Percentiles rank a stretch among this genome's conserved stretches.
Evolutionary conservation across 2,797 vertebrate genomes (phyloP).

Genomic region (Myotis findleyi): DNA sequence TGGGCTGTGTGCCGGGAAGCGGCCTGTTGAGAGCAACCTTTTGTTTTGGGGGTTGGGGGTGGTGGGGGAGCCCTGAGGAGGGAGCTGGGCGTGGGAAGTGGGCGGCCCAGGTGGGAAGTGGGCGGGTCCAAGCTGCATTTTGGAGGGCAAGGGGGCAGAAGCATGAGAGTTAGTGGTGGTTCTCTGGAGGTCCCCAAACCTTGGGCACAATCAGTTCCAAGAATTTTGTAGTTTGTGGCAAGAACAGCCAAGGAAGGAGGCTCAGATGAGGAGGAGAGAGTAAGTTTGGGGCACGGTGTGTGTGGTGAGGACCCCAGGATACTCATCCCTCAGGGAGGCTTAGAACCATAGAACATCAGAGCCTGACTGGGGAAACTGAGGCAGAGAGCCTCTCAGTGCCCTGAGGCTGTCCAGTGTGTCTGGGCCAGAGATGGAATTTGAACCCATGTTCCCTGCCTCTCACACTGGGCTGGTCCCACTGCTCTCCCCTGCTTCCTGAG

Average conservation of each 20-base stretch:
- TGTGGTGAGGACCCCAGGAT: background rate
- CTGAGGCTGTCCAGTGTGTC: background rate
- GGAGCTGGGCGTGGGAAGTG: background rate
- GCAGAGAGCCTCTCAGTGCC: rapidly evolving
- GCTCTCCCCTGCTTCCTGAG: background rate
- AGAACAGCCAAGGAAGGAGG: background rate
- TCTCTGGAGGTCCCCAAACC: background rate
- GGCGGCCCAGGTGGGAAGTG: background rate
- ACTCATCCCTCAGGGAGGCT: background rate
- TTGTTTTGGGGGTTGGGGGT: no score
- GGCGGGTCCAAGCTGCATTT: background rate
- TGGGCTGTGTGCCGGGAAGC: background rate
- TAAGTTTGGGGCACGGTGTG: background rate
- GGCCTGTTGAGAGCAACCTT: rapidly evolving
- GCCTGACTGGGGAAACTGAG: background rate
- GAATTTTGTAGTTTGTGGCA: background rate
- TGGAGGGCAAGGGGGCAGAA: background rate
- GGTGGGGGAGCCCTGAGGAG: background rate
- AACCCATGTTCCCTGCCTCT: background rate
- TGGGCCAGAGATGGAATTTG: background rate
- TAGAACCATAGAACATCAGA: background rate
- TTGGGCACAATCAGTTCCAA: background rate
- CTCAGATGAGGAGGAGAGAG: background rate
- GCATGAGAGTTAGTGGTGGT: background rate
- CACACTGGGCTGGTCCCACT: no score